Evolutionary conservation across 2,113 vertebrate genomes (phyloP), one percentile per base, ranked within the genome.

Genomic region (Zeus faber): DNA sequence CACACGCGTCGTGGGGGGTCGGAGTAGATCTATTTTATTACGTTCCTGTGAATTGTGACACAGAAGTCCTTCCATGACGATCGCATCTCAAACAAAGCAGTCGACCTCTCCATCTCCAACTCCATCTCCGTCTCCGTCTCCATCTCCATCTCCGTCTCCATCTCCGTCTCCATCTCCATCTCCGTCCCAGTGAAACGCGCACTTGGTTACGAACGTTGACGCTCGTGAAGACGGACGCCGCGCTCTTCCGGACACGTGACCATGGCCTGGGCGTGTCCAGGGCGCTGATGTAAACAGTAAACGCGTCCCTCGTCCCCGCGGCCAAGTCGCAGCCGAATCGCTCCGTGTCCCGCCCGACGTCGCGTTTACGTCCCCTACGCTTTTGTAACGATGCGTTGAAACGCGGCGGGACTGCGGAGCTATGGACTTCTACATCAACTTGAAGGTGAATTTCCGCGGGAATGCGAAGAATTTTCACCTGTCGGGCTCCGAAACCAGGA

Each of bases 401-500:
- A 27, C 33, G 23, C 41, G n/a, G 21, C 21, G 23, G 13, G 20
- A n/a, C n/a, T n/a, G 6, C 25, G 21, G 24, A 66, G 65, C 37
- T 67, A 89, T 89, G 87, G 88, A 90, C 31, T 79, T 85, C 58
- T 88, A 85, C 76, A 89, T 90, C 67, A 90, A 81, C 3, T 64
- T 90, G 58, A 89, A 88, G 80, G 86, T 89, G 69, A 88, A 89
- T 83, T 89, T 90, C 67, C 76, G 87, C 41, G 89, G 89, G 17
- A 90, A 88, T 71, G 76, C 82, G 25, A 88, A 87, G 70, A 88
- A 84, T 80, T 87, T 90, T 41, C 78, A 95, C 31, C 87, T 98
- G 67, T 93, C 93, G 0, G 91, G 95, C 74, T 89, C 93, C 9
- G 87, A 87, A 70, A 91, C 78, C 64, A 94, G 92, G 75, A 91